Evolutionary conservation across 2,797 vertebrate species (phyloP).

Genomic region (Enteromius trimaculatus): DNA sequence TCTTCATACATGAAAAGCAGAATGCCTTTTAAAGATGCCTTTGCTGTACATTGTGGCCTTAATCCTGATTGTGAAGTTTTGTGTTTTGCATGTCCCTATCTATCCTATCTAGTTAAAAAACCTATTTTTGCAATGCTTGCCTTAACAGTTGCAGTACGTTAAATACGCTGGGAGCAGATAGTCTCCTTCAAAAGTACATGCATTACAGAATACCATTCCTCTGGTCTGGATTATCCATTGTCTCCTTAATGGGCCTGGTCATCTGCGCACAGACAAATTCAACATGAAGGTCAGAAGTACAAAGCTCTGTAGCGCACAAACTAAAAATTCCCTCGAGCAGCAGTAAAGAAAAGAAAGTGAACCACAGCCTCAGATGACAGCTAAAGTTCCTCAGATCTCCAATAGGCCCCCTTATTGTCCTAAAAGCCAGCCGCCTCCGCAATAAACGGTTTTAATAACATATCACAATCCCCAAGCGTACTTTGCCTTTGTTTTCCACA

Average conservation of each 20-base stretch:
- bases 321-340: conserved; percentile 47
- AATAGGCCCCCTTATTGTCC: conserved; percentile 57
- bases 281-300: conserved; percentile 35
- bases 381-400: conserved; percentile 59
- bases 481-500: conserved; percentile 61
- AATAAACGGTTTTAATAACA: conserved; percentile 73
- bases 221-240: conserved; percentile 24
- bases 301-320: conserved; percentile 26
- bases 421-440: conserved; percentile 47
- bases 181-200: conserved; percentile 43
- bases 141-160: conserved; percentile 9
- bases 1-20: conserved; percentile 31
- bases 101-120: background rate
- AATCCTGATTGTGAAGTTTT: background rate
- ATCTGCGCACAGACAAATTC: conserved; percentile 48
- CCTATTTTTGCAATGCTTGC: conserved; percentile 2
- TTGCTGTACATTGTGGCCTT: background rate
- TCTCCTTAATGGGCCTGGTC: conserved; percentile 34
- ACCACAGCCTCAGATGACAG: conserved; percentile 44
- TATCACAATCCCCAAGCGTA: conserved; percentile 56
- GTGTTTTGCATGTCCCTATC: background rate
- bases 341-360: conserved; percentile 47
- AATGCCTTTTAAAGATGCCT: conserved; percentile 21
- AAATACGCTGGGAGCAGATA: conserved; percentile 45
- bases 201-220: conserved; percentile 51